Evolutionary conservation across 1,140 invertebrate species (phyloP), one percentile per base, ranked within the genome.

Genomic region (Tetragnatha versicolor): DNA sequence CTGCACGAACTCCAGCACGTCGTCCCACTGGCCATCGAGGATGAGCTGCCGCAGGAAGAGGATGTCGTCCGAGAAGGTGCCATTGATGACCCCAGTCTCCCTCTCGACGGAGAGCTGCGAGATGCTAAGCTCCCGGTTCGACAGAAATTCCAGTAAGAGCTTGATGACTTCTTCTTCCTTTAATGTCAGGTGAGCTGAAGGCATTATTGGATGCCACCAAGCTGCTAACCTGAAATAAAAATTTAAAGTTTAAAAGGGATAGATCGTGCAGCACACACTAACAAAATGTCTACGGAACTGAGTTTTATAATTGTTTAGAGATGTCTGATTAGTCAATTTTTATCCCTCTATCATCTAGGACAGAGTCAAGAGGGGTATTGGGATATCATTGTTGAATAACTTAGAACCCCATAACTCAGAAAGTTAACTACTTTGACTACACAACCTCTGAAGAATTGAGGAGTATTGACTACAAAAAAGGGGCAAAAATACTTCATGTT

Each of bases 1-100:
- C 86, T 98, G 94, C 65, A 98, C 93, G 86, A 98, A 99, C 83
- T 98, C 95, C 20, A 98, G 87, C 1, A 94, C 95, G 86, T 98
- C 96, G 86, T 99, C 97, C 97, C 97, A 98, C 87, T 98, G 95
- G 29, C 97, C 97, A 86, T 98, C 97, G 12, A 98, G 89, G 81
- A 98, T 97, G 12, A 98, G 89, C 55, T 86, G 81, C 14, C 97
- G 89, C 3, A 98, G 88, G 85, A 98, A 98, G 0, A 98, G 88
- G 0, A 97, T 90, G 85, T 98, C 97, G 85, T 98, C 95, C 87
- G 89, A 92, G 91, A 87, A 94, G 87, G 84, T 91, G 25, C 90
- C 95, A 87, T 98, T 99, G 83, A 98, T 96, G 25, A 98, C 92
- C 14, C 96, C 96, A 0, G 96, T 96, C 87, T 99, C 97, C 27